phyloP scores from a whole-genome alignment of 2,888 invertebrate genomes.

The Aleiodes testaceus region DNA sequence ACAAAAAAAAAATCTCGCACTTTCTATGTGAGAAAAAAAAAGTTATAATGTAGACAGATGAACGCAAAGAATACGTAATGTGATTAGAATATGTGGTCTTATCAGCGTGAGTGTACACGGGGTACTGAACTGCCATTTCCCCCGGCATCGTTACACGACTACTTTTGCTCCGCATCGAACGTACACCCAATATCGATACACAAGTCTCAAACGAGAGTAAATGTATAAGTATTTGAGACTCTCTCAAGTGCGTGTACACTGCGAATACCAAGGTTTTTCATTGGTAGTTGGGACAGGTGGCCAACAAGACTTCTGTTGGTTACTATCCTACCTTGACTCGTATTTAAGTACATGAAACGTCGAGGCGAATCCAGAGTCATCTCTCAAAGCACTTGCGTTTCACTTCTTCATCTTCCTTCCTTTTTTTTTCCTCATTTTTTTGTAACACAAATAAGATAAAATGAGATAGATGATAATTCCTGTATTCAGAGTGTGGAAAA shows the following conservation, averaged over 20 bases:
- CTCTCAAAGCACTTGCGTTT: conserved; percentile 17
- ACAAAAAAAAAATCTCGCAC: too few species aligned
- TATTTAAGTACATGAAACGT: conserved; percentile 47
- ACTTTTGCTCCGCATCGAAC: conserved; percentile 57
- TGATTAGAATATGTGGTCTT: conserved; percentile 55
- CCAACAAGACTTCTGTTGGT: conserved; percentile 64
- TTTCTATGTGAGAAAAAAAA: background rate
- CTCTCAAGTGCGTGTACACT: conserved; percentile 32
- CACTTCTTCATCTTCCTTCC: background rate
- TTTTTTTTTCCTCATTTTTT: conserved; percentile 3
- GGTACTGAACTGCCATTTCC: conserved; percentile 63
- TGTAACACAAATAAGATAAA: background rate
- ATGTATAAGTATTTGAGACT: conserved; percentile 18
- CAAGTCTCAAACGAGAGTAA: conserved; percentile 1
- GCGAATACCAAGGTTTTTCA: conserved; percentile 51
- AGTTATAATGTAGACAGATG: conserved; percentile 8
- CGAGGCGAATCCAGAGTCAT: conserved; percentile 39
- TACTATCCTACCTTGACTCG: conserved; percentile 46
- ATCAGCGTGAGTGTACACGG: conserved; percentile 67
- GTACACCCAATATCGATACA: conserved; percentile 11
- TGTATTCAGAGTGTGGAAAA: conserved; percentile 7
- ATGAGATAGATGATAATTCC: background rate
- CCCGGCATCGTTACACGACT: conserved; percentile 54
- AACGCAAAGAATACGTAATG: conserved; percentile 19
- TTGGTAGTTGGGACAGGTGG: conserved; percentile 63